Base-by-base conservation (phyloP, 1,140 invertebrate species). In the Drosophila arawakana region DNA sequence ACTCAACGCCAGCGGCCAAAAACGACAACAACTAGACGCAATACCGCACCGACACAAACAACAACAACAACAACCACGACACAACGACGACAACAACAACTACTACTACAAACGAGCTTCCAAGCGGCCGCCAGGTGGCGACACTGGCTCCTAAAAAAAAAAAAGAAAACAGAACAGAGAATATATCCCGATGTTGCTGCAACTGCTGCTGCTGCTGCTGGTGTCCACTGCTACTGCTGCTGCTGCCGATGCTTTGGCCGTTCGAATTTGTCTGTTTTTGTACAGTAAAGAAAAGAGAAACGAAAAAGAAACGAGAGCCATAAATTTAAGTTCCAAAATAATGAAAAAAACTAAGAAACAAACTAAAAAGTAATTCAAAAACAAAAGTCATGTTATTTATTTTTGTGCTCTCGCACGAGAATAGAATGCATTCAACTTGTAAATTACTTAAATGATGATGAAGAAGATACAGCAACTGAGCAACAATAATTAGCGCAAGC, bases 401-500 rank as follows among this genome's bases (percentile, higher is more conserved):
- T 76, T 72, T 66, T 66, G 61, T 49, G 73, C 69, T 65, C 61
- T 58, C 57, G 25, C 43, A 8, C 37, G 35, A 50, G 55, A 69
- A 62, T 74, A 47, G 49, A 74, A 47, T 70, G 67, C 80, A 81
- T 80, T 67, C 84, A 88, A 81, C 86, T 86, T 86, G 83, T 86
- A 86, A 86, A 88, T 86, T 86, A 89, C 73, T 80, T 44, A 80
- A 57, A 57, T 57, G 62, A 61, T 49, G 30, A 65, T 69, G 30
- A 49, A 57, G 66, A 76, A 77, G 43, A 76, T 77, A 81, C 79
- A 82, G 82, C 82, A 86, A 86, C 82, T 86, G 82, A 86, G 82
- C 82, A 86, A 86, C 82, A 86, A 86, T 86, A 86, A 83, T 88
- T 88, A 86, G 83, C 76, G 84, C 83, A 83, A 83, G 73, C 67